Base-by-base conservation (phyloP, 1,140 invertebrate genomes). In the Neodiprion virginianus region DNA sequence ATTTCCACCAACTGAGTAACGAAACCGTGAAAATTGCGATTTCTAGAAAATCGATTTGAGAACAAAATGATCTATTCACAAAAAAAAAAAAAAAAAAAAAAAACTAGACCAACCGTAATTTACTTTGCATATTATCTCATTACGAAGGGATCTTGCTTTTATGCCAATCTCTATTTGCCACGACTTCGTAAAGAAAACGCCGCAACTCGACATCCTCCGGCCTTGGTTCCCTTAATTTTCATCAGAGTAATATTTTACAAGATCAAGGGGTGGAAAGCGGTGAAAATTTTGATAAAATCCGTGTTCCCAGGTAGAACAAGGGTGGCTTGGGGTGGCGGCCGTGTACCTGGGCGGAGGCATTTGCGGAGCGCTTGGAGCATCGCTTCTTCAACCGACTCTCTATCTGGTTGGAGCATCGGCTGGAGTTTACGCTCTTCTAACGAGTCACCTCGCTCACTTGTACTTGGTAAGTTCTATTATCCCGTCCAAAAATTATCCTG, bases 361-460 rank as follows among this genome's bases (percentile, higher is more conserved):
- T 67, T 91, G 90, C 53, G 93, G 95, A 69, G 93, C 94, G 1
- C 86, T 96, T 61, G 94, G 95, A 50, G 94, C 95, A 9, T 95
- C 94, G 9, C 90, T 95, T 76, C 87, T 95, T 78, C 95, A 97
- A 87, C 95, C 95, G 0, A 86, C 89, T 80, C 91, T 95, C 67
- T 92, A 90, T 78, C 90, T 99, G 72, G 93, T 97, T 68, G 97
- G 97, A 17, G 95, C 97, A 67, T 97, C 96, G 69, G 97, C 95
- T 12, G 97, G 97, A n/a, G 96, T 97, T 71, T 99, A 98, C 89
- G 95, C 97, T 48, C 88, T 99, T 65, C 92, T 99, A 67, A 94
- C 96, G 53, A 97, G 96, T 77, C 96, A 99, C 86, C 88, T 98
- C 70, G 93, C 97, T 28, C 96, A 96, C 88, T 91, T 98, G 71